A percentile compares a stretch with the other conserved stretches of the same genome.
phyloP scores from a whole-genome alignment of 2,888 invertebrate genomes.

The Coenonympha arcania region DNA sequence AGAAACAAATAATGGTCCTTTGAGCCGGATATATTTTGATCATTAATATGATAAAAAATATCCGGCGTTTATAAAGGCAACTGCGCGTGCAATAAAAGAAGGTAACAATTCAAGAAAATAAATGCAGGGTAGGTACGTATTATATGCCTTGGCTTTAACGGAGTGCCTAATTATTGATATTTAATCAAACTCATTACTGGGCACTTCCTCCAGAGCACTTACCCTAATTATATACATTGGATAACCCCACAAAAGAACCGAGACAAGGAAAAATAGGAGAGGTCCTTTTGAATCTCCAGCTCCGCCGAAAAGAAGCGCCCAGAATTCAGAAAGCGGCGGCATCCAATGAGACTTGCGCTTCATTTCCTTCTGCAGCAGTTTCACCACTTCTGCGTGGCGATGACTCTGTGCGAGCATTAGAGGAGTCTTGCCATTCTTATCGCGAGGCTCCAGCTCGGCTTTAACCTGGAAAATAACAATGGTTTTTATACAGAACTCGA shows the following conservation, averaged over 20 bases:
- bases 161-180: no score
- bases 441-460: slow-evolving; percentile 87
- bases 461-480: slow-evolving; percentile 75
- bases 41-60: no score
- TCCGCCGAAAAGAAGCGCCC: slow-evolving; percentile 91
- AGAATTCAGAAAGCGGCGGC: slow-evolving; percentile 89
- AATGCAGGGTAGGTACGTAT: no score
- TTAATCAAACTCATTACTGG: no score
- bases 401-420: slow-evolving; percentile 91
- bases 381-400: slow-evolving; percentile 87
- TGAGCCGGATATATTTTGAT: no score
- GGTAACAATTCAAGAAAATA: no score
- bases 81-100: no score
- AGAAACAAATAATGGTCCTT: background rate
- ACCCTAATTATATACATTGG: slow-evolving; percentile 93
- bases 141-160: no score
- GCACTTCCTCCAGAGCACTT: no score
- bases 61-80: no score
- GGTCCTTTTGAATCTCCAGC: slow-evolving; percentile 94
- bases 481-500: background rate
- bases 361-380: slow-evolving; percentile 85
- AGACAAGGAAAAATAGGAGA: slow-evolving; percentile 86
- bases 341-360: slow-evolving; percentile 89
- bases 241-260: slow-evolving; percentile 91
- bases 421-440: slow-evolving; percentile 94